These are phyloP conservation scores for Cyclopterus lumpus DNA, from an alignment of 2,797 vertebrate species.

Conservation along the genomic window DNA sequence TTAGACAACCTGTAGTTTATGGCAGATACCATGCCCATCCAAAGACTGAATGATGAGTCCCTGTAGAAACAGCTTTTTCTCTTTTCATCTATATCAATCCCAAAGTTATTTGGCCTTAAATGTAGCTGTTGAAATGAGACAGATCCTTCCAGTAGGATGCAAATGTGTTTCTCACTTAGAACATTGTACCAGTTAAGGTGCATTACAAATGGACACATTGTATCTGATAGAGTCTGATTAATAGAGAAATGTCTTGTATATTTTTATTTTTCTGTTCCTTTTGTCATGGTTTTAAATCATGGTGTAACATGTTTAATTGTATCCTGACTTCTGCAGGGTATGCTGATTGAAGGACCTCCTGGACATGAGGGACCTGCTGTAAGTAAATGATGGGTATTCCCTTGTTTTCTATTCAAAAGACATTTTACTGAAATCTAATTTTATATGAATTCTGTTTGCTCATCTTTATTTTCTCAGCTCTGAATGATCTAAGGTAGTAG, in stretches of 20 bases:
- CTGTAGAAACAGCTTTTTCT: not conserved
- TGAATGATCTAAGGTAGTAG: not conserved
- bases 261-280: not conserved
- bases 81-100: not conserved
- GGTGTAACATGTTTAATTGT: not conserved
- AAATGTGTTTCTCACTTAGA: not conserved
- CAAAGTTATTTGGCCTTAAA: not conserved
- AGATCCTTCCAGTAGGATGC: not conserved
- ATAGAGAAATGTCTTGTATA: not conserved
- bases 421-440: not conserved
- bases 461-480: not conserved
- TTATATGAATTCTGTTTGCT: not conserved
- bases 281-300: not conserved
- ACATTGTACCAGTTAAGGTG: not conserved
- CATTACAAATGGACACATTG: not conserved
- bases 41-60: not conserved
- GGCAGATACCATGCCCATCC: not conserved
- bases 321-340: slow-evolving; percentile 81
- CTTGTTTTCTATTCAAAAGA: not conserved
- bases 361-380: slow-evolving; percentile 93
- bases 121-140: not conserved
- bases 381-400: slow-evolving; percentile 63
- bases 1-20: not conserved
- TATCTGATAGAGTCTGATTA: not conserved
- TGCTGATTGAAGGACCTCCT: slow-evolving; percentile 93